These are phyloP conservation scores for Chauna torquata DNA, from an alignment of 2,113 vertebrate genomes.

Conservation along the genomic window DNA sequence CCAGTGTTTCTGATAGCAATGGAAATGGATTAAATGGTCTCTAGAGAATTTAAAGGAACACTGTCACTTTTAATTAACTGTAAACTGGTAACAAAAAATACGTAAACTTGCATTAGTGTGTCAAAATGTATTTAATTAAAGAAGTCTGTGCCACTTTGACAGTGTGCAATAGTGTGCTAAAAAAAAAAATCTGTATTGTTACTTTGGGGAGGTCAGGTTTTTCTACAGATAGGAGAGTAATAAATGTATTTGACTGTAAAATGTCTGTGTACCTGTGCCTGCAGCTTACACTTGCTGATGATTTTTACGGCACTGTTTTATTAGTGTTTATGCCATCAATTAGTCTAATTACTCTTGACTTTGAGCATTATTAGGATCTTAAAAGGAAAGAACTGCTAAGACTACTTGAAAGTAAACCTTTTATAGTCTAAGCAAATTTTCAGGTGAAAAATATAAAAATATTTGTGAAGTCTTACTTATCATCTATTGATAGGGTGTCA, in stretches of 20 bases:
- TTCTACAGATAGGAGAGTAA: background rate
- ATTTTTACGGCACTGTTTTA: conserved; percentile 59
- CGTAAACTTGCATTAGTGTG: conserved; percentile 88
- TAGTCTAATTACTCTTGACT: conserved; percentile 67
- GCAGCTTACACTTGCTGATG: conserved; percentile 9
- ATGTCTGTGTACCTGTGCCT: conserved; percentile 25
- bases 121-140: conserved; percentile 72
- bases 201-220: background rate
- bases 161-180: background rate
- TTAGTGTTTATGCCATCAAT: conserved; percentile 64
- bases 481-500: background rate
- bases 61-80: conserved; percentile 99
- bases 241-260: background rate
- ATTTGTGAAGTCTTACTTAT: background rate
- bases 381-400: conserved; percentile 42
- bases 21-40: conserved; percentile 99
- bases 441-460: background rate
- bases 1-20: conserved; percentile 98
- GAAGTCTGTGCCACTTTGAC: conserved; percentile 33
- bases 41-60: conserved; percentile 98
- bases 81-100: conserved; percentile 88
- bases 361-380: conserved; percentile 53
- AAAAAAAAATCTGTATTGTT: conserved; percentile 19
- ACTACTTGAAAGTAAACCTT: conserved; percentile 50
- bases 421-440: conserved; percentile 37